Evolutionary conservation across 1,140 invertebrate genomes (phyloP), one percentile per base, ranked within the genome.

Genomic region (Pygmarrhopalites habei): DNA sequence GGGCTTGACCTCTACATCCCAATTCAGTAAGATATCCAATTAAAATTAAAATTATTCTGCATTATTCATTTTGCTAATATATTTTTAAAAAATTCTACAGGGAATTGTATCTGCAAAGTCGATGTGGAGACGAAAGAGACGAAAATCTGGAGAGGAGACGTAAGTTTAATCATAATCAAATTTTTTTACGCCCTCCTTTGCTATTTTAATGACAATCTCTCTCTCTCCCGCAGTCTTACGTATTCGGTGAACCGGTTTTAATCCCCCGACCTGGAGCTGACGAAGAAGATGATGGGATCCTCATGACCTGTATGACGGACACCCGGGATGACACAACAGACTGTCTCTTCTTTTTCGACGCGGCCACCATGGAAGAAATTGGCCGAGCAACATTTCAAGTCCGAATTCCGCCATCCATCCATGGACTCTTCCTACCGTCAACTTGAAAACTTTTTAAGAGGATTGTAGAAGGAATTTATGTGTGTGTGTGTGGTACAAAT

Each of bases 271-370:
- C 74, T 32, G 53, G 62, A 2, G 39, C 32, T 12, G 21, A 10
- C 4, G 62, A 52, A 17, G 75, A 76, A 66, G 76, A 77, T 63
- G 76, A 76, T 66, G 75, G 71, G 0, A 41, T 73, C n/a, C 60
- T 73, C 23, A 53, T 73, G 14, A 47, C 60, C n/a, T 43, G 55
- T 46, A 62, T 74, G 19, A 68, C 68, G 35, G 70, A 75, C 57
- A 66, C 69, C 1, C 67, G 72, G 19, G 53, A 14, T 7, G 65
- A 67, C n/a, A 52, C 71, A 14, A 68, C 71, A 17, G 71, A 76
- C 61, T 78, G 73, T 51, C 43, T 79, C 7, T 29, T 77, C 14
- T 66, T 79, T 28, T 66, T 79, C 28, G 74, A 79, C 65, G 78
- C 76, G 1, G 67, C 68, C 43, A 73, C 65, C 23, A 68, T 79